phyloP scores from a whole-genome alignment of 2,113 vertebrate species.

The Neofelis nebulosa region DNA sequence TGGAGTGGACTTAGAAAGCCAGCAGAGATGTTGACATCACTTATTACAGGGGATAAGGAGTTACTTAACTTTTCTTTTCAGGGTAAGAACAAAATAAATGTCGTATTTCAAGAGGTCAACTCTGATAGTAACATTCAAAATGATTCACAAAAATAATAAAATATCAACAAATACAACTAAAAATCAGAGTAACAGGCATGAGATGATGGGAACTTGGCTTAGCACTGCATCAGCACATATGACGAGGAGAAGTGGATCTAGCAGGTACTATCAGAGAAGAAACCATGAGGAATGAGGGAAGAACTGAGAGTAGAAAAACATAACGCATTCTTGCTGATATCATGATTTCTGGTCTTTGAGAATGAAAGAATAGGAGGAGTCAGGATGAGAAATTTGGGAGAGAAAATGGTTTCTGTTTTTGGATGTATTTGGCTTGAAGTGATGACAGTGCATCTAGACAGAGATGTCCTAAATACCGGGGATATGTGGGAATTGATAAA shows the following conservation, averaged over 20 bases:
- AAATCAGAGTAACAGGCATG: background rate
- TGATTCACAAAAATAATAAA: conserved; percentile 14
- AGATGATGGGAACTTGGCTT: background rate
- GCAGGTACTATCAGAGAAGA: background rate
- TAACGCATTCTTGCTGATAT: background rate
- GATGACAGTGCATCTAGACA: background rate
- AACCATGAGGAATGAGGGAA: background rate
- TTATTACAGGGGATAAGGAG: background rate
- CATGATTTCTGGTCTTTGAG: background rate
- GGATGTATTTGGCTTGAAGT: background rate
- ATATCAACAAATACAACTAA: background rate
- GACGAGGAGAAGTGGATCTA: background rate
- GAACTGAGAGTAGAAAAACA: background rate
- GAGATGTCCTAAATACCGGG: background rate
- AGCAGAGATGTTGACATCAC: background rate
- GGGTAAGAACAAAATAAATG: background rate
- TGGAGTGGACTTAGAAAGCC: background rate
- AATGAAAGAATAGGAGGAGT: background rate
- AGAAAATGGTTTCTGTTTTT: background rate
- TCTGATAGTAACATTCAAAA: background rate
- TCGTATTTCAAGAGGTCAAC: background rate
- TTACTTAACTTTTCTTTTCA: conserved; percentile 1
- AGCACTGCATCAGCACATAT: background rate
- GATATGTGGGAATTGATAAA: background rate
- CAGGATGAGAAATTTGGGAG: background rate